Evolutionary conservation across 2,113 vertebrate species (phyloP).

Genomic region (Narcine bancroftii): DNA sequence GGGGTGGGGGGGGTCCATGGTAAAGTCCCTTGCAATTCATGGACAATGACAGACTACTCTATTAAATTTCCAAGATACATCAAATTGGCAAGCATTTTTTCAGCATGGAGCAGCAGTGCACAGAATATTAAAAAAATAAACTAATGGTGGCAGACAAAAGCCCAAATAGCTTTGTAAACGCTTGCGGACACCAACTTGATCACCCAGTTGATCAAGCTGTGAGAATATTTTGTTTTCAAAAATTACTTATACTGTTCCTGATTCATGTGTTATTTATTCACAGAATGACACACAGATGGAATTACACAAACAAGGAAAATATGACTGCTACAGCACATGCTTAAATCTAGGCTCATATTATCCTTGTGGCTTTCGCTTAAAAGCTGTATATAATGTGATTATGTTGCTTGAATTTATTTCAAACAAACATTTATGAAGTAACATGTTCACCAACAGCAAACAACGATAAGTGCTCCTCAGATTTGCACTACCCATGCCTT

Average conservation of each 20-base stretch:
- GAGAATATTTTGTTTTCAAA: neutral
- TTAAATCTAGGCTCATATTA: slow-evolving; percentile 2
- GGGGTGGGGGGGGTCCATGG: too few relatives aligned
- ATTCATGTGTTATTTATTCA: neutral
- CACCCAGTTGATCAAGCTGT: too few relatives aligned
- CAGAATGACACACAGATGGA: neutral
- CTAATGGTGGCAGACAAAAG: neutral
- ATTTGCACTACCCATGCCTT: neutral
- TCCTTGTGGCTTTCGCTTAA: neutral
- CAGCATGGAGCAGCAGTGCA: neutral
- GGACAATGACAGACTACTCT: neutral
- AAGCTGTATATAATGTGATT: neutral
- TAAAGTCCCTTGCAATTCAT: neutral
- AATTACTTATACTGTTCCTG: neutral
- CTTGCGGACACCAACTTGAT: neutral
- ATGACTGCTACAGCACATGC: neutral
- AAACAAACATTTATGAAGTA: neutral
- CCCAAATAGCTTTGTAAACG: neutral
- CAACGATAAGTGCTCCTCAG: neutral
- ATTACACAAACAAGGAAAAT: slow-evolving; percentile 6
- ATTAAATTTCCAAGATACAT: neutral
- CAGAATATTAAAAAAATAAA: neutral
- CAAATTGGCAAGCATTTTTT: neutral
- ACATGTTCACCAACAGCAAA: neutral
- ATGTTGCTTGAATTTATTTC: neutral